These are phyloP conservation scores for Phalacrocorax brasilianus DNA, from an alignment of 2,113 vertebrate genomes.

Conservation along the genomic window DNA sequence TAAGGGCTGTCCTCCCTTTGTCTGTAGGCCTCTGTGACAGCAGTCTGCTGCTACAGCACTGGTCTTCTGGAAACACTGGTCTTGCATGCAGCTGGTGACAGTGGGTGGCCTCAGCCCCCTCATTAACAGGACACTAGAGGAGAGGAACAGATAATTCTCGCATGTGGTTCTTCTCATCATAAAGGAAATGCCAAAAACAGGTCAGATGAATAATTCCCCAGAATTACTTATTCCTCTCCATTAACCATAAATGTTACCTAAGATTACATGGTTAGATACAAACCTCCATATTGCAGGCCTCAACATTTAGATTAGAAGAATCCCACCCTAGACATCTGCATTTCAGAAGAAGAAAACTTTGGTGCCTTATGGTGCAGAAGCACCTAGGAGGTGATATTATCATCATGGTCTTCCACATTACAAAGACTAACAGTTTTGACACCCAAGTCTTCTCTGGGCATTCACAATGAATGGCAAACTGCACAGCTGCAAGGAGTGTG, in stretches of 20 bases:
- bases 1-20: neutral
- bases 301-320: neutral
- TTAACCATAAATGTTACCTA: neutral
- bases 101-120: neutral
- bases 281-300: neutral
- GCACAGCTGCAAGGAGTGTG: neutral
- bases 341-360: neutral
- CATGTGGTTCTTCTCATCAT: neutral
- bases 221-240: neutral
- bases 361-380: neutral
- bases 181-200: neutral
- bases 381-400: neutral
- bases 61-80: neutral
- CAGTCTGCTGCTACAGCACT: neutral
- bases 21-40: neutral
- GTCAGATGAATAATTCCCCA: neutral
- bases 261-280: neutral
- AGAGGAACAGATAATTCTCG: neutral
- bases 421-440: neutral
- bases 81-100: neutral
- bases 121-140: neutral
- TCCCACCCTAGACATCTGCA: neutral
- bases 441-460: neutral
- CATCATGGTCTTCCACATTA: neutral
- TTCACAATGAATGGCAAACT: neutral